phyloP scores from a whole-genome alignment of 2,797 vertebrate genomes.

The Anguilla marmorata region DNA sequence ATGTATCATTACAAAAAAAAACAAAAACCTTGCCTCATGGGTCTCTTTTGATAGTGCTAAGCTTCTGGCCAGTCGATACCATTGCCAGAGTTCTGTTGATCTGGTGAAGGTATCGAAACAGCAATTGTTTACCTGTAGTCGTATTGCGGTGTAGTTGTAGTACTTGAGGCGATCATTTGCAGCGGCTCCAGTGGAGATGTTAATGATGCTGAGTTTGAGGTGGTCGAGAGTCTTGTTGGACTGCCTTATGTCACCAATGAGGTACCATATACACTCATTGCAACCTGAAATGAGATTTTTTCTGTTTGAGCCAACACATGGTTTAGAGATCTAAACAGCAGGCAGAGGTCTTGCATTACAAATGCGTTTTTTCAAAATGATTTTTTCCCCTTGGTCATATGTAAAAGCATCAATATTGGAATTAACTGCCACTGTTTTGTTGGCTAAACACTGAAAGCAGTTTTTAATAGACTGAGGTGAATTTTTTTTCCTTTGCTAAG shows the following conservation, averaged over 20 bases:
- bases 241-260: slow-evolving; percentile 83
- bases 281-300: slow-evolving; percentile 72
- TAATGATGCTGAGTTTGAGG: slow-evolving; percentile 80
- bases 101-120: not conserved
- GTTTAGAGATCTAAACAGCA: not conserved
- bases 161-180: slow-evolving; percentile 85
- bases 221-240: slow-evolving; percentile 83
- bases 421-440: not conserved
- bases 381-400: not conserved
- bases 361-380: not conserved
- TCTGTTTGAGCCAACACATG: not conserved
- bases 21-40: not conserved
- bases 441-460: not conserved
- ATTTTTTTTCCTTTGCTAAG: not conserved
- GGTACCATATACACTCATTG: slow-evolving; percentile 92
- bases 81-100: not conserved
- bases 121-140: slow-evolving; percentile 68
- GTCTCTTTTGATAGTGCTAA: no score
- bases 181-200: slow-evolving; percentile 88
- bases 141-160: slow-evolving; percentile 81
- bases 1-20: not conserved
- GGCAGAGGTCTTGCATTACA: not conserved
- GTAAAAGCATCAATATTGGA: not conserved
- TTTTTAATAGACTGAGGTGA: not conserved
- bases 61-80: not conserved